Base-by-base conservation (phyloP, 2,113 vertebrate species). In the Trichechus manatus region DNA sequence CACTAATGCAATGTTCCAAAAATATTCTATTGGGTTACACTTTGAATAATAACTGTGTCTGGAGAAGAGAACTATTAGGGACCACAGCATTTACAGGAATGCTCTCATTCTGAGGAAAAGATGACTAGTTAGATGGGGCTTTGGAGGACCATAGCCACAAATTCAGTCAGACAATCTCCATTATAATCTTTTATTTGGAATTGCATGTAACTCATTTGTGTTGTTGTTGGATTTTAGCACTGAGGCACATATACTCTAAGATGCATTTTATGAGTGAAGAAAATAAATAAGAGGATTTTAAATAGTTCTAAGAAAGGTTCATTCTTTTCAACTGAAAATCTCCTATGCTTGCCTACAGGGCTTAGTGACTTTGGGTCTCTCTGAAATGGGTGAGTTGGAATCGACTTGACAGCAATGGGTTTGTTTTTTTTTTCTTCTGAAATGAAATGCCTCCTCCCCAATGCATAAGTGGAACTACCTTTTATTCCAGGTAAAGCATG, bases 101-200 rank as follows among this genome's bases (percentile, higher is more conserved):
- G 23, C 3, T 83, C 19, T 19, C 2, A 50, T 88, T 19, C 61
- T 42, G 10, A 64, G 47, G 47, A 63, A 78, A 56, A 88, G 31
- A 68, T 33, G 44, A n/a, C 44, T 15, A 59, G 53, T 70, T 64
- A 70, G 9, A 75, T 44, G 59, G 14, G 6, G 1, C 5, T 96
- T 86, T 50, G 31, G 29, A 90, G 70, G 61, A 87, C 50, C 53
- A 33, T 17, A 63, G 36, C 56, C 84, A 74, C 72, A 92, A 66
- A 66, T 89, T 22, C 27, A 80, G n/a, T 78, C 56, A 68, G 77
- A 88, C 15, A 4, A 61, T 50, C 91, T 89, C 9, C 50, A 44
- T 47, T 91, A 64, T 70, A 94, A 79, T 88, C 25, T 85, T 96
- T 96, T 84, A 64, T 68, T 81, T 83, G 8, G 70, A 94, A 89